Evolutionary conservation across 1,140 invertebrate genomes (phyloP).

Genomic region (Pseudomyrmex cubaensis): DNA sequence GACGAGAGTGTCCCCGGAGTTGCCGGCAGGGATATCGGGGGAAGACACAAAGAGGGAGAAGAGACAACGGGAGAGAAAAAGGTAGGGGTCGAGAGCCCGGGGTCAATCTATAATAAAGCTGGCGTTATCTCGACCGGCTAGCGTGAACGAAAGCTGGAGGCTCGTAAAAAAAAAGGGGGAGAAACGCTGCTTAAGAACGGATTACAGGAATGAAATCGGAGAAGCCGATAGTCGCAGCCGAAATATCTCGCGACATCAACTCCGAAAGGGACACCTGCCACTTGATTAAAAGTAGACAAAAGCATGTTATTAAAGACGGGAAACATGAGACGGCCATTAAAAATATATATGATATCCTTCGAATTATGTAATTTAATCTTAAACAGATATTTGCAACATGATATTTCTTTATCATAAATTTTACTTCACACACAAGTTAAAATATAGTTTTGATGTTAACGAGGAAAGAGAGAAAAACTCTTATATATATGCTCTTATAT

Average conservation of each 20-base stretch:
- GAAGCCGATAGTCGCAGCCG: constrained; percentile 69
- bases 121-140: constrained; percentile 80
- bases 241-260: constrained; percentile 38
- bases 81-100: constrained; percentile 79
- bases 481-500: too few species aligned
- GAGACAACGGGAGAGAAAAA: constrained; percentile 63
- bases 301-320: neutral
- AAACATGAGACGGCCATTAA: neutral
- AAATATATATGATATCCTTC: neutral
- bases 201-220: constrained; percentile 84
- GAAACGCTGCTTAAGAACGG: constrained; percentile 83
- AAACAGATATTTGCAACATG: neutral
- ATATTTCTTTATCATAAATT: too few species aligned
- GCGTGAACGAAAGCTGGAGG: constrained; percentile 79
- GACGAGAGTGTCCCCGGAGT: constrained; percentile 61
- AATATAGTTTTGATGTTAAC: too few species aligned
- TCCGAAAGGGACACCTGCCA: neutral
- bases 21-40: constrained; percentile 65
- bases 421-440: too few species aligned
- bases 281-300: constrained; percentile 44
- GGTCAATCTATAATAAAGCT: constrained; percentile 85
- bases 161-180: constrained; percentile 82
- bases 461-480: neutral
- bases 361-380: neutral
- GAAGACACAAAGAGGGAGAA: constrained; percentile 57